Conservation (phyloP, 2,888 invertebrate genomes). For the Gastracanthus pulcherrimus region DNA sequence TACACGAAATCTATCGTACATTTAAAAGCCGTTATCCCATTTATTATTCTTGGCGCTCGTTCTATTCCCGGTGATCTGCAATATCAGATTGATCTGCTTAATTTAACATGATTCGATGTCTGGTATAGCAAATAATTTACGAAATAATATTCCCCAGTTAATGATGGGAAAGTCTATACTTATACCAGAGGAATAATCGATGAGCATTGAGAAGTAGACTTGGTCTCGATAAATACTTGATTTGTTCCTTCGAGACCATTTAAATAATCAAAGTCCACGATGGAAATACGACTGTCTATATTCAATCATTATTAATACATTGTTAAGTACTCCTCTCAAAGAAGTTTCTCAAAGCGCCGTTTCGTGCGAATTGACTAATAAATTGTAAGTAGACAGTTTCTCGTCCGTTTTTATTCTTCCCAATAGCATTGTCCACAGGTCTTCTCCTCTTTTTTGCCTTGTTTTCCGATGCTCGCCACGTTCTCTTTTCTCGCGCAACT, state of each 20-base stretch:
- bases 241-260: too few species aligned
- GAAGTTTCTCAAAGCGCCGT: neutral
- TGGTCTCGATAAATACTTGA: too few species aligned
- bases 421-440: neutral
- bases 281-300: too few species aligned
- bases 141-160: too few species aligned
- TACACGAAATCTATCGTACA: too few species aligned
- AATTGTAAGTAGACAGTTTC: slow-evolving; percentile 19
- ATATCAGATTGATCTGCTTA: neutral
- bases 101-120: neutral
- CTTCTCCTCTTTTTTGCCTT: neutral
- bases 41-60: neutral
- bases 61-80: neutral
- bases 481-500: neutral
- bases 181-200: too few species aligned
- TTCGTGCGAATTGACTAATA: neutral
- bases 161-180: too few species aligned
- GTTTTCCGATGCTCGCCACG: neutral
- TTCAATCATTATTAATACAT: slow-evolving; percentile 35
- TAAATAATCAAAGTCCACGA: too few species aligned
- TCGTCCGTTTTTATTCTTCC: neutral
- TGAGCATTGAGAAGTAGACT: too few species aligned
- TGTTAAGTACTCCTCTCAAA: neutral
- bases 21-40: neutral
- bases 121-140: neutral